These are phyloP conservation scores for Menidia beryllina DNA, from an alignment of 2,113 vertebrate genomes.

Conservation along the genomic window DNA sequence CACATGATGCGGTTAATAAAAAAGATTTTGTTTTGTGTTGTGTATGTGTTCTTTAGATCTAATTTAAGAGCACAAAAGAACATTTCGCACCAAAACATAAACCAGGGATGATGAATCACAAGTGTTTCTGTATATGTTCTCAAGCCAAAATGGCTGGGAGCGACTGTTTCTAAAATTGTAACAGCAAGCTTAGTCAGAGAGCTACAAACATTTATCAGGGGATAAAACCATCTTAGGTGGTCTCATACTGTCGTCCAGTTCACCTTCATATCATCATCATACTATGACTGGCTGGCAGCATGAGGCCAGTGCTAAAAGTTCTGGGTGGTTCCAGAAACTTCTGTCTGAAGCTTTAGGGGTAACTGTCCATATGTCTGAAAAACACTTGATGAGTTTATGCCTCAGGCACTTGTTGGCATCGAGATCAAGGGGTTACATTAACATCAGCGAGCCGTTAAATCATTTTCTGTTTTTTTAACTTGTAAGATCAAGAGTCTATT, in stretches of 20 bases:
- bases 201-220: constrained; percentile 4
- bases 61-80: neutral
- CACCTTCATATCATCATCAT: constrained; percentile 2
- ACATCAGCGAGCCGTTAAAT: constrained; percentile 48
- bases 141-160: neutral
- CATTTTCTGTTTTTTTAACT: constrained; percentile 50
- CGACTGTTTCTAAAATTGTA: constrained; percentile 6
- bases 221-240: constrained; percentile 5
- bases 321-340: constrained; percentile 1
- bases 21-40: neutral
- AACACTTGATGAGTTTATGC: constrained; percentile 18
- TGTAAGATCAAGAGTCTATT: constrained; percentile 34
- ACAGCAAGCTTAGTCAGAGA: neutral
- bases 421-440: constrained; percentile 31
- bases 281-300: neutral
- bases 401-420: constrained; percentile 31
- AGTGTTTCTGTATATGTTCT: neutral
- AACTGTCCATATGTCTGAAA: neutral
- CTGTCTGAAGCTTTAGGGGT: constrained; percentile 6
- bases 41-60: neutral
- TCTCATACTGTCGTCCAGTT: constrained; percentile 10
- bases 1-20: neutral
- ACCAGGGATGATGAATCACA: constrained; percentile 1
- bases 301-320: neutral
- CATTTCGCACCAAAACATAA: neutral